These are phyloP conservation scores for Plemyria rubiginata DNA, from an alignment of 2,888 invertebrate species.

Conservation along the genomic window DNA sequence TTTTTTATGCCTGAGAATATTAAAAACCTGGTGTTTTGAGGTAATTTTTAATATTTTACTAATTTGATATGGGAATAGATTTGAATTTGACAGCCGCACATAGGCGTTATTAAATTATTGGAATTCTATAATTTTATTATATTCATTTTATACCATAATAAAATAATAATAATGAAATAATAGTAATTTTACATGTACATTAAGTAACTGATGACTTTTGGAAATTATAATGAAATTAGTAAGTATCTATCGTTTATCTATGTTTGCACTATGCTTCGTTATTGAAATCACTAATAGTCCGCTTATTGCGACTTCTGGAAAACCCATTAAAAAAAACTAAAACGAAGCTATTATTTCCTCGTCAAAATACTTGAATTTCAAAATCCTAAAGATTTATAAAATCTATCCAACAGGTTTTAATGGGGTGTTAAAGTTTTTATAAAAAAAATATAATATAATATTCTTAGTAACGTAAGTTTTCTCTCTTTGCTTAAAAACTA, in stretches of 20 bases:
- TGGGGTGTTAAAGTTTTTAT: too few species aligned
- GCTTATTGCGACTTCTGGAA: too few species aligned
- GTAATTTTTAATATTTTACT: neutral
- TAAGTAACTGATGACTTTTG: neutral
- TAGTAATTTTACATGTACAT: neutral
- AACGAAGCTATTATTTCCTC: too few species aligned
- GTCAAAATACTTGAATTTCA: too few species aligned
- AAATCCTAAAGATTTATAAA: too few species aligned
- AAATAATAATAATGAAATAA: neutral
- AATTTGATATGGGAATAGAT: slow-evolving; percentile 5
- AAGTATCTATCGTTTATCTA: neutral
- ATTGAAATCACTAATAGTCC: neutral
- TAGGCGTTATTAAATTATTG: slow-evolving; percentile 7
- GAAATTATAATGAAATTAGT: neutral
- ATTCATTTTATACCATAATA: neutral
- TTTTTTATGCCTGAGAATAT: neutral
- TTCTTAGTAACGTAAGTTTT: neutral
- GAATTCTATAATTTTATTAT: slow-evolving; percentile 1
- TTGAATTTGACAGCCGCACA: slow-evolving; percentile 9
- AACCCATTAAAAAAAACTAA: too few species aligned
- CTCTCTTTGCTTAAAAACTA: neutral
- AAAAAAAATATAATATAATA: too few species aligned
- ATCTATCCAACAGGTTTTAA: too few species aligned
- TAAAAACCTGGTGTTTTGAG: neutral
- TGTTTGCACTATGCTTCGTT: neutral